Evolutionary conservation across 2,888 invertebrate species (phyloP).

Genomic region (Heliconius sara): DNA sequence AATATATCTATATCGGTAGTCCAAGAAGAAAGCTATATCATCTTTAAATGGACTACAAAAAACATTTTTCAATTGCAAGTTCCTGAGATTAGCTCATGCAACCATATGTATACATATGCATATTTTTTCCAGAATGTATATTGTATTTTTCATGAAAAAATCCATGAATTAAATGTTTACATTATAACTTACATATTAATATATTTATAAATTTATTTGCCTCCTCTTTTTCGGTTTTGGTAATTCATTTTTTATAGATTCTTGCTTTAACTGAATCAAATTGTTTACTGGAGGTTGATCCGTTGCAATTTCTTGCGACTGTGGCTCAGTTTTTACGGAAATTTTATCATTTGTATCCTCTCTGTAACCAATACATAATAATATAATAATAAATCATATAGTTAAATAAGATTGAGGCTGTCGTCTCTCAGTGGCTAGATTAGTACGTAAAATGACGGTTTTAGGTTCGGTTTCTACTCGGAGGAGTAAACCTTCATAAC

Average conservation of each 20-base stretch:
- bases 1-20: no score
- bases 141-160: not conserved
- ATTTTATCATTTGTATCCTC: slow-evolving; percentile 20
- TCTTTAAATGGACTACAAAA: no score
- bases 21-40: no score
- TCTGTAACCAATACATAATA: slow-evolving; percentile 24
- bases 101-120: not conserved
- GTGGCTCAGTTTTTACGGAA: slow-evolving; percentile 49
- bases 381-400: no score
- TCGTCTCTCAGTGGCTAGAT: no score
- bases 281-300: slow-evolving; percentile 22
- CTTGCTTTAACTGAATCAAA: slow-evolving; percentile 45
- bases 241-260: slow-evolving; percentile 46
- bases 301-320: slow-evolving; percentile 42
- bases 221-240: slow-evolving; percentile 44
- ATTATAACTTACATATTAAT: not conserved
- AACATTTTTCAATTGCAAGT: no score
- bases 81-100: no score
- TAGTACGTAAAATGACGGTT: no score
- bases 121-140: not conserved
- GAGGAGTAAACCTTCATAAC: no score
- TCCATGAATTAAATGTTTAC: not conserved
- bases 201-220: slow-evolving; percentile 46
- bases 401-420: no score
- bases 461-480: no score